A percentile compares a stretch with the other conserved stretches of the same genome.
Conservation (phyloP, 2,113 vertebrate species). For the Cervus canadensis region DNA sequence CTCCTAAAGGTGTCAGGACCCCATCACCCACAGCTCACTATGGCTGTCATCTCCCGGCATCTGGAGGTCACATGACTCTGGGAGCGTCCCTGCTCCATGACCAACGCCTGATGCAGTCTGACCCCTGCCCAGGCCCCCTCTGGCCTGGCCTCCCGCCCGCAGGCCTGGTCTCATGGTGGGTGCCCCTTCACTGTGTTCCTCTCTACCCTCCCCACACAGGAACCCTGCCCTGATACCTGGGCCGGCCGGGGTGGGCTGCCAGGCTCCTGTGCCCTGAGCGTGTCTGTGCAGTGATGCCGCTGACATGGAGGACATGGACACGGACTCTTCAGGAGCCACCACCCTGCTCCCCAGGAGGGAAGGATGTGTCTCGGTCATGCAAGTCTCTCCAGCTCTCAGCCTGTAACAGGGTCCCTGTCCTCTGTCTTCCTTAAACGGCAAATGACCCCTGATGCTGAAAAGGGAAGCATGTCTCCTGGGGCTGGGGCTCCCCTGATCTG, state of each 20-base stretch:
- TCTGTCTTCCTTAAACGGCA: not conserved
- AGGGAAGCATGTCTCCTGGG: not conserved
- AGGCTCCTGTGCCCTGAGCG: not conserved
- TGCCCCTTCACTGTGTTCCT: not conserved
- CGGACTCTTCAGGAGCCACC: not conserved
- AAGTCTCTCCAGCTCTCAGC: not conserved
- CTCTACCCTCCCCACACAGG: not conserved
- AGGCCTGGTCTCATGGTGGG: not conserved
- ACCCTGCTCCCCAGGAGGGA: not conserved
- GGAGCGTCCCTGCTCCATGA: not conserved
- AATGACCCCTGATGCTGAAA: not conserved
- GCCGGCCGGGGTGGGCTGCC: fast-evolving
- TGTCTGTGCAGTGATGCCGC: not conserved
- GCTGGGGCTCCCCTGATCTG: not conserved
- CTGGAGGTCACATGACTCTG: not conserved
- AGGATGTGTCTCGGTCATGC: not conserved
- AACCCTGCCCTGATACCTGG: not conserved
- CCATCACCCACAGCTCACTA: not conserved
- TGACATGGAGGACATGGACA: not conserved
- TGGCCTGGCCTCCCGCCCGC: not conserved
- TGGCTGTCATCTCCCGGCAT: not conserved
- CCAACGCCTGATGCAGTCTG: fast-evolving
- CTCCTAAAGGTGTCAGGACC: not conserved
- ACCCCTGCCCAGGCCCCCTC: not conserved
- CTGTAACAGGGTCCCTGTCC: not conserved